Percentiles rank a stretch among this genome's conserved stretches.
phyloP scores from a whole-genome alignment of 2,113 vertebrate species.

The Oryctolagus cuniculus region DNA sequence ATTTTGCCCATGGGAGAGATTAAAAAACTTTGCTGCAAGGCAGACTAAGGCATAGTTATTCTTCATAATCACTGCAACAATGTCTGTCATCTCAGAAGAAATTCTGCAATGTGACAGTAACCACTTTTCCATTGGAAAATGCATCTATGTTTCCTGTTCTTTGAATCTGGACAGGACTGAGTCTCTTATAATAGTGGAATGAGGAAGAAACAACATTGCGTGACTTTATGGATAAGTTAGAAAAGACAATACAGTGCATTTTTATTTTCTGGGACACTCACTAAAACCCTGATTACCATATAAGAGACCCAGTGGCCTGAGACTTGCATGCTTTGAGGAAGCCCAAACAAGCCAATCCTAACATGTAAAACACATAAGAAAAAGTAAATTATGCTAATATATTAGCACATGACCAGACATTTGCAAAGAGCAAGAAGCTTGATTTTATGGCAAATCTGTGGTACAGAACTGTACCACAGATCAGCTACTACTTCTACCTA shows the following conservation, averaged over 20 bases:
- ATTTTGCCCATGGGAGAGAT: neutral
- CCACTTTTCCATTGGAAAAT: neutral
- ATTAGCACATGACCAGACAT: neutral
- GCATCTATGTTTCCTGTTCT: neutral
- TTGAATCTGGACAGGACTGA: neutral
- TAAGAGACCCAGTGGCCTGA: neutral
- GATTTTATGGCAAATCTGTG: neutral
- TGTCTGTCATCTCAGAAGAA: neutral
- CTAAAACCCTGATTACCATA: neutral
- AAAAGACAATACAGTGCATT: neutral
- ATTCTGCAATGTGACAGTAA: neutral
- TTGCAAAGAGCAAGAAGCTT: neutral
- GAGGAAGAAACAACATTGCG: neutral
- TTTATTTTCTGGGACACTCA: neutral
- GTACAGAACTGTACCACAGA: neutral
- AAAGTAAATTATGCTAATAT: neutral
- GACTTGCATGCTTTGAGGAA: neutral
- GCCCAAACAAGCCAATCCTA: neutral
- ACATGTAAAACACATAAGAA: neutral
- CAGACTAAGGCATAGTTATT: neutral
- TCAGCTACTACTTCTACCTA: neutral
- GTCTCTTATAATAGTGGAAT: neutral
- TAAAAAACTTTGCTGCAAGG: neutral
- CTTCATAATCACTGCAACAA: neutral
- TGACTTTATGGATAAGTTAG: neutral